Evolutionary conservation across 2,113 vertebrate species (phyloP), one percentile per base, ranked within the genome.

Genomic region (Pogonocichla stellata): DNA sequence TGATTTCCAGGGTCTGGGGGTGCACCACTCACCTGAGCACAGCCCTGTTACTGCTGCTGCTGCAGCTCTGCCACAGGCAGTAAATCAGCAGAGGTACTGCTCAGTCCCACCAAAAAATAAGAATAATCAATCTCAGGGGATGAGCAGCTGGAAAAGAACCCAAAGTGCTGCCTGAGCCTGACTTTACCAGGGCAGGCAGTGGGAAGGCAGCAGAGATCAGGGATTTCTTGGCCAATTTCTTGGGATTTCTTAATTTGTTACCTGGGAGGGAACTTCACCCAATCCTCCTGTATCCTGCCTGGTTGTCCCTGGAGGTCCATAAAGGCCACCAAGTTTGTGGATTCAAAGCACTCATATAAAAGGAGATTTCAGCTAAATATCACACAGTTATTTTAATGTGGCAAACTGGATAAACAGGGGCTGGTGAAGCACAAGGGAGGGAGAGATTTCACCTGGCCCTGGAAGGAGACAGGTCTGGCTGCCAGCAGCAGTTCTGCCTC

Each of bases 1-100:
- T 34, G 61, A 66, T 67, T 67, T 61, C 75, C 90, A 73, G 14
- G 12, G 6, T 15, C 54, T 67, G 33, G 9, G 28, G 31, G 26
- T 0, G 1, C 20, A 22, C 7, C 4, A 1, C 20, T 38, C 8
- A 4, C 12, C 38, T 54, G 42, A 11, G 69, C 14, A 1, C 60
- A 83, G 58, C 34, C 36, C 40, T 29, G 20, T 6, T 1, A 5
- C 26, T n/a, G 42, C 80, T 61, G 53, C 13, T 58, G 29, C 51
- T 36, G 42, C 71, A 54, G 61, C 56, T 19, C 64, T 57, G 77
- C 47, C 9, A 10, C 0, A 0, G 14, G 2, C 72, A n/a, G 36
- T 5, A 12, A 65, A 84, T 7, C 40, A 45, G 14, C 38, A 18
- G 50, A 75, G 67, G 6, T 2, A 3, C 10, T 66, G 60, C 71